Evolutionary conservation across 2,797 vertebrate genomes (phyloP), one percentile per base, ranked within the genome.

Genomic region (Tragopan temminckii): DNA sequence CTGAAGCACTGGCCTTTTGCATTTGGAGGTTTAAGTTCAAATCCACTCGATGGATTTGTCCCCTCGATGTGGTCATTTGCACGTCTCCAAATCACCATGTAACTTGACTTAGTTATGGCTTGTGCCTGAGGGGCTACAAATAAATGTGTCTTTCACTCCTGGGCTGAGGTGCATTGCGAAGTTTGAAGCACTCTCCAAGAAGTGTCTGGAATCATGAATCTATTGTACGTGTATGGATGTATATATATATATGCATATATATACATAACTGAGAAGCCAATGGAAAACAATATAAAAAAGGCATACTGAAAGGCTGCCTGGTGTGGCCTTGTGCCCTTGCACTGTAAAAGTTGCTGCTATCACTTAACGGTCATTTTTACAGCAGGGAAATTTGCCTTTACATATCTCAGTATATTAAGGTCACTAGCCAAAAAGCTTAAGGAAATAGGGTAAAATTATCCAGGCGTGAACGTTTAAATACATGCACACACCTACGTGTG

Each of bases 11-110:
- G 74, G 59, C 57, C 80, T 94, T 85, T 89, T 70, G 80, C 53
- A 95, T 96, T 90, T 96, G 94, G 95, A 94, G 95, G 58, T 78
- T 81, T 81, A 70, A 59, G 67, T 95, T 95, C 93, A 97, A 95
- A 97, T 95, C 95, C 96, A 94, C 96, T 93, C 81, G 92, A 95
- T 75, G 75, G 67, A 80, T 87, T 72, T 85, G 59, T 92, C 58
- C 38, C 66, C 74, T 96, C 82, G 89, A 94, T 94, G 95, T 94
- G 95, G 94, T 95, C 85, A 96, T 96, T 96, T 96, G 96, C 93
- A 79, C 38, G 1, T 92, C 94, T 95, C 95, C 94, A 96, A 96
- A 96, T 96, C 80, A 85, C 95, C 59, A 58, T 93, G 94, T 96
- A 96, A 96, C 94, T 96, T 95, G 76, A 43, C 85, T 93, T 76